Base-by-base conservation (phyloP, 2,113 vertebrate genomes). In the Toxotes chatareus region DNA sequence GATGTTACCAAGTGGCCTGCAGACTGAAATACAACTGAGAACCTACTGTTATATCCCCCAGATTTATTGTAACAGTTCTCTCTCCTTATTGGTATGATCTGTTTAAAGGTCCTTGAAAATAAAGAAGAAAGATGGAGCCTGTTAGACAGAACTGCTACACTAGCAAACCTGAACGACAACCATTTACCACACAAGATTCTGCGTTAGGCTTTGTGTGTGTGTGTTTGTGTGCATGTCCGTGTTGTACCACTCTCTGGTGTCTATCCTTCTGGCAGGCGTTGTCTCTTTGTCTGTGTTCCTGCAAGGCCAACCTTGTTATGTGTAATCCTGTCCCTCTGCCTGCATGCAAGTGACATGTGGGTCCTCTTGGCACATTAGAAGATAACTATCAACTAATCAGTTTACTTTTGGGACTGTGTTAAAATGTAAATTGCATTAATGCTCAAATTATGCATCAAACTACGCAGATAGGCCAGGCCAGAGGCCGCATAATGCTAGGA, bases 401-500 rank as follows among this genome's bases (percentile, higher is more conserved):
- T 94, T 95, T 94, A 95, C 94, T 93, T 93, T 91, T 89, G 91
- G 92, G 90, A 90, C 91, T 95, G 94, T 89, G 93, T 94, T 94
- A 94, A 95, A 94, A 96, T 94, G 91, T 92, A 95, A 95, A 95
- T 95, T 90, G 83, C 93, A 94, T 95, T 95, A 94, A 95, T 93
- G 93, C 83, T 88, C 90, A 93, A 94, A 95, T 95, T 93, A 94
- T 94, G 92, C 93, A 93, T 94, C 93, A 90, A 91, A 89, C 88
- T 89, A 90, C 85, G 80, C 88, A 92, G 91, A 86, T 86, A 93
- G 92, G 87, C 89, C 87, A 72, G 88, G 87, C 91, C 92, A 89
- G 89, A 84, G 92, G 93, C 88, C 82, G 80, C 94, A 93, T 94
- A 94, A 95, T 94, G 93, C 86, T 86, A 55, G 80, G 86, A 84